Base-by-base conservation (phyloP, 2,888 invertebrate genomes). In the Amphipyra berbera region DNA sequence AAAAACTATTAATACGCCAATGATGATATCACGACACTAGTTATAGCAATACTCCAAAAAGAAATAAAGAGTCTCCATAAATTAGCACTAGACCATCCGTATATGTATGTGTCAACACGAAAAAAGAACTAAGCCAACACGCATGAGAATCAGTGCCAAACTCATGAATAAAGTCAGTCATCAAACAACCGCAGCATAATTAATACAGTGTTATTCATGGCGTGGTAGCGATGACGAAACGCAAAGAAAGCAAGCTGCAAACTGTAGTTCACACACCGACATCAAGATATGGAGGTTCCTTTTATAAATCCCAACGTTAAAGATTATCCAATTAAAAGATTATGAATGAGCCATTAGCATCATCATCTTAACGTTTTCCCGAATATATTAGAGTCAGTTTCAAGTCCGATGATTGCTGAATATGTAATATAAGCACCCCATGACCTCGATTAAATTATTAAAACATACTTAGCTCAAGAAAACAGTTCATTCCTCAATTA, bases 151-250 rank as follows among this genome's bases (percentile, higher is more conserved):
- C 70, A 81, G 79, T 73, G 73, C 73, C 73, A 76, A 80, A 81
- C 81, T 88, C 84, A 88, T 88, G 85, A 89, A 90, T 90, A 89
- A 86, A 87, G 76, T 74, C 79, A 82, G 81, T 84, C 83, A 83
- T 86, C 83, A 86, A 86, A 88, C 84, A 89, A 84, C 81, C 82
- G 73, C 77, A 79, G 82, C 82, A 83, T 89, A 88, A 89, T 88
- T 86, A 90, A 89, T 85, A 82, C 83, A 82, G 81, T 76, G 83
- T 85, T 88, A 91, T 90, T 89, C 88, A 89, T 84, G 76, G 73
- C 73, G 80, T 82, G 79, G 86, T 83, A 81, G 82, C 82, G 81
- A 80, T 88, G 87, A 87, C 82, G 86, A 88, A 88, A 88, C 78
- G 76, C 80, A 85, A 87, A 87, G 88, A 88, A 86, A 85, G 81